Evolutionary conservation across 2,888 invertebrate species (phyloP), one percentile per base, ranked within the genome.

Genomic region (Metalampra italica): DNA sequence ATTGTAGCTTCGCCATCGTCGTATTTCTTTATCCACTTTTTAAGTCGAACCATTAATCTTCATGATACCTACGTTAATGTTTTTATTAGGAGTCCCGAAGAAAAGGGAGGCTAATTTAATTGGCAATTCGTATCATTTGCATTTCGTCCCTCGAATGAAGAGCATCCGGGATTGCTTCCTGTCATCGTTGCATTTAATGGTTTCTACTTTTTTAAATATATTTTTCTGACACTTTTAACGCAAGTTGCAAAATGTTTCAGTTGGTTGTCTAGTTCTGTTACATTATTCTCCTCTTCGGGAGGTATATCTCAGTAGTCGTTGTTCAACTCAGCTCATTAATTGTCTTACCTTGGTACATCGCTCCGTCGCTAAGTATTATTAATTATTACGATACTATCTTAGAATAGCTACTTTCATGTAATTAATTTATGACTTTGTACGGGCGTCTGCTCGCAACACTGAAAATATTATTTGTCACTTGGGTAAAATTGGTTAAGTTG

Each of bases 21-120:
- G 30, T 32, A 34, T 45, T 47, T 29, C 37, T 44, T 41, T 44
- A 47, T 44, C 40, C 7, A 47, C 22, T 22, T 22, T 22, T 48
- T 48, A 48, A 45, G 37, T 45, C 38, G 22, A 29, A 30, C 40
- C 43, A 51, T 51, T 43, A 51, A 51, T 51, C 51, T 51, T 51
- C 48, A 48, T 51, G 46, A 45, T 47, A 48, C 22, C 22, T 22
- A 22, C 51, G 46, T 42, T 51, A 53, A 51, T 52, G 48, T 54
- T 52, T 54, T 54, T 47, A 46, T 52, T 52, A 54, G 46, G 43
- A 32, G 45, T 37, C 13, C 43, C 42, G 44, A 46, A 44, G 39
- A 32, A 47, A 45, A 39, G 39, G 47, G 44, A 46, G 49, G 32
- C 50, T 55, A 55, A 52, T 55, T 55, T 52, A 52, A 55, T 55